These are phyloP conservation scores for Peucedramus taeniatus DNA, from an alignment of 2,113 vertebrate species.

Conservation along the genomic window DNA sequence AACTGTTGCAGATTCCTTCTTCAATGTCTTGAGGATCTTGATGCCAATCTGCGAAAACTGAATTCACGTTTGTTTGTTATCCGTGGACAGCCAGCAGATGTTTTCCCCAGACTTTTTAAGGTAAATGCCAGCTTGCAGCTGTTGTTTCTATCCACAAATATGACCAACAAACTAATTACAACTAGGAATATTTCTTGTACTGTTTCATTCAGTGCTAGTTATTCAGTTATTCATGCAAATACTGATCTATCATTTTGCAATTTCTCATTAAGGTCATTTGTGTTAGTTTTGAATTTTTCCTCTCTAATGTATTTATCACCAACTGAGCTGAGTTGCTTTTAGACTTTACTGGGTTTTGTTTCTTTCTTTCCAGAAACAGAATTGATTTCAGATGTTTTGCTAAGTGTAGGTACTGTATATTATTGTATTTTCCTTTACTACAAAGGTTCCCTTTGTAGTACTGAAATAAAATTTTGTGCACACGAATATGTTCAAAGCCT, in stretches of 20 bases:
- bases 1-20: slow-evolving; percentile 84
- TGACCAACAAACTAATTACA: not conserved
- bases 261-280: not conserved
- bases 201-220: not conserved
- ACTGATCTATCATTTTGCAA: not conserved
- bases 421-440: not conserved
- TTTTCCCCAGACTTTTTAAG: slow-evolving; percentile 96
- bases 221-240: not conserved
- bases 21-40: slow-evolving; percentile 92
- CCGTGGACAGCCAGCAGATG: slow-evolving; percentile 93
- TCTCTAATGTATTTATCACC: not conserved
- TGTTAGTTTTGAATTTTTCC: not conserved
- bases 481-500: not conserved
- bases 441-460: not conserved
- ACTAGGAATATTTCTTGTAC: not conserved
- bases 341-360: not conserved
- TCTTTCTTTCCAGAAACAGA: not conserved
- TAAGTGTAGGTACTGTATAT: not conserved
- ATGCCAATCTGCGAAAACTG: slow-evolving; percentile 90
- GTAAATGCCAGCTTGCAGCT: slow-evolving; percentile 59
- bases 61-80: slow-evolving; percentile 95
- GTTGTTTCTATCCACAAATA: not conserved
- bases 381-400: not conserved
- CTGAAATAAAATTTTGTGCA: not conserved
- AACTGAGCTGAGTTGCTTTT: not conserved